Evolutionary conservation across 2,113 vertebrate genomes (phyloP).

Genomic region (Archilochus colubris): DNA sequence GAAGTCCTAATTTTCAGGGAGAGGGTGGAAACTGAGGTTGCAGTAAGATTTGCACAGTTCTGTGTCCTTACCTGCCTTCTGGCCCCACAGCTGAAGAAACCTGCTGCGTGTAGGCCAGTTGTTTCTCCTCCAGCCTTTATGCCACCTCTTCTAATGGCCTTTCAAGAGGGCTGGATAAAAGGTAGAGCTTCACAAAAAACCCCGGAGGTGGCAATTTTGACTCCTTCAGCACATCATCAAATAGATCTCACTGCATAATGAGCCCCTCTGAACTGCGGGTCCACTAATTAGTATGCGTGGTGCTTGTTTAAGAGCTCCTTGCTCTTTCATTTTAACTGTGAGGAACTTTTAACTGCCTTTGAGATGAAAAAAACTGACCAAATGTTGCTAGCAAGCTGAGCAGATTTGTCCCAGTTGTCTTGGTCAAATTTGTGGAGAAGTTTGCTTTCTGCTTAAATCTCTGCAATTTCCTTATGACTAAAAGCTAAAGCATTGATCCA

Average conservation of each 20-base stretch:
- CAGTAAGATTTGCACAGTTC: not conserved
- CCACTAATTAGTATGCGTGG: constrained; percentile 11
- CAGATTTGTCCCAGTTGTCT: not conserved
- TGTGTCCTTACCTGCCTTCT: not conserved
- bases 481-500: not conserved
- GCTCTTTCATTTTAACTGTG: constrained; percentile 31
- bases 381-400: not conserved
- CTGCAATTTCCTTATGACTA: not conserved
- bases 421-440: not conserved
- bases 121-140: not conserved
- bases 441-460: not conserved
- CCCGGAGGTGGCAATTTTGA: constrained; percentile 30
- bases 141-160: not conserved
- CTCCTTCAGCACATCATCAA: constrained; percentile 28
- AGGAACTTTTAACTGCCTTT: constrained; percentile 34
- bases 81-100: not conserved
- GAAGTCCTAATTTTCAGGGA: not conserved
- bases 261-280: not conserved
- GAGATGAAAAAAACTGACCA: constrained; percentile 37
- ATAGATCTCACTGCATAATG: constrained; percentile 39
- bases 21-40: not conserved
- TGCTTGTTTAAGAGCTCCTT: constrained; percentile 52
- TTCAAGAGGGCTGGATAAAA: constrained; percentile 13
- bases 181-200: not conserved
- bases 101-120: not conserved